Base-by-base conservation (phyloP, 2,797 vertebrate species). In the Silurus aristotelis region DNA sequence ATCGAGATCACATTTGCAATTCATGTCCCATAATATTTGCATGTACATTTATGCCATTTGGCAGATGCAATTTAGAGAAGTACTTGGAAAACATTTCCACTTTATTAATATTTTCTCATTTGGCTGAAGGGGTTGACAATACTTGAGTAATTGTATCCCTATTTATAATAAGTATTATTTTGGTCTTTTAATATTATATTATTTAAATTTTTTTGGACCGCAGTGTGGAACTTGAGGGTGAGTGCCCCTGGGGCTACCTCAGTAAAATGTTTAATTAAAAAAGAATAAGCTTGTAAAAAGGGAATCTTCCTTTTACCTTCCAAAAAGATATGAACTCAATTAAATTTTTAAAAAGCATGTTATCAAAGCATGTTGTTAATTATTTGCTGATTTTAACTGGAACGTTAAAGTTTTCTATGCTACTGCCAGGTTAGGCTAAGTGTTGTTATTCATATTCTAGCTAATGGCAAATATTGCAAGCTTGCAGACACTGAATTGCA, bases 41-140 rank as follows among this genome's bases (percentile, higher is more conserved):
- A 80, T 80, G 38, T 25, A 25, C 14, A 64, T 27, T 80, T 80
- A 48, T 46, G 61, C 14, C 60, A 25, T 25, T 27, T 78, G 56
- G 56, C 56, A 61, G 76, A 78, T 60, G 76, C 6, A 22, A 14
- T 78, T 78, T 78, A 61, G 56, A 78, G 76, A 78, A 78, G 76
- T 78, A 13, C 56, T 20, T 78, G 56, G 56, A 78, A 61, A 78
- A 13, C 14, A 78, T 43, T 38, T 78, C 17, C 56, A n/a, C 38
- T 80, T 64, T 6, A 66, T 78, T 77, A 20, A 17, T 3, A 61
- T 61, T 61, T 78, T 6, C 27, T 63, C 31, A 78, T 66, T 66
- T 48, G 78, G 43, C 61, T 80, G 6, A 66, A 66, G 22, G 27
- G 4, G 0, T 48, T 7, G 78, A 66, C 60, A 25, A 64, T 48